Percentiles rank a stretch among this genome's conserved stretches.
Evolutionary conservation across 2,113 vertebrate species (phyloP).

Genomic region (Phaethon lepturus): DNA sequence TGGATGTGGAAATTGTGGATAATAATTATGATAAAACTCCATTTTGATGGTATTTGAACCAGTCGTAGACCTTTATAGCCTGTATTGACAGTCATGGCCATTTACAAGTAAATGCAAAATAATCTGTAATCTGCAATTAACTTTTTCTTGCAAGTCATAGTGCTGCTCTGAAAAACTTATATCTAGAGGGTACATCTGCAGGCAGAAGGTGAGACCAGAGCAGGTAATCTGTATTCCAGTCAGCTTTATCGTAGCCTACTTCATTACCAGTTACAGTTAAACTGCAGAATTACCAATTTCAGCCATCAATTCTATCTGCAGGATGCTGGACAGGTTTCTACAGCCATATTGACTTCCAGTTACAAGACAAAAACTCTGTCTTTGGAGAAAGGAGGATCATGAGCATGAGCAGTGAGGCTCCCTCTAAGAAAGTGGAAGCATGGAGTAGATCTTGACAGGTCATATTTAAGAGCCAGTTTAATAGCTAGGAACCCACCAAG

Average conservation of each 20-base stretch:
- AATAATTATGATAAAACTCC: background rate
- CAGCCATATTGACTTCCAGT: background rate
- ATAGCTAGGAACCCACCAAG: background rate
- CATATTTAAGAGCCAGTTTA: background rate
- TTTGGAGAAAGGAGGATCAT: background rate
- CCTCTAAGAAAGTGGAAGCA: background rate
- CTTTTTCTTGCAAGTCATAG: background rate
- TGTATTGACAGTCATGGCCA: background rate
- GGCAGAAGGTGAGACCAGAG: rapidly evolving
- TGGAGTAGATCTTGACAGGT: background rate
- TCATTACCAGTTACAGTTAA: background rate
- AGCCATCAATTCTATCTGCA: background rate
- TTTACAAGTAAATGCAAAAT: background rate
- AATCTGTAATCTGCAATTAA: background rate
- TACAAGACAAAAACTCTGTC: background rate
- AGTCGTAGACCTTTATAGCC: background rate
- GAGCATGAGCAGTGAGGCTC: background rate
- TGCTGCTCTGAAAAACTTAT: background rate
- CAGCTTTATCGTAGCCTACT: background rate
- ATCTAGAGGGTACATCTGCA: background rate
- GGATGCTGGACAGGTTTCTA: background rate
- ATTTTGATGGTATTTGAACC: background rate
- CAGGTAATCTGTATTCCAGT: background rate
- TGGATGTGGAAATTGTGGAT: background rate
- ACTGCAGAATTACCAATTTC: background rate